Conservation (phyloP, 2,888 invertebrate genomes). For the Campoplex nolae region DNA sequence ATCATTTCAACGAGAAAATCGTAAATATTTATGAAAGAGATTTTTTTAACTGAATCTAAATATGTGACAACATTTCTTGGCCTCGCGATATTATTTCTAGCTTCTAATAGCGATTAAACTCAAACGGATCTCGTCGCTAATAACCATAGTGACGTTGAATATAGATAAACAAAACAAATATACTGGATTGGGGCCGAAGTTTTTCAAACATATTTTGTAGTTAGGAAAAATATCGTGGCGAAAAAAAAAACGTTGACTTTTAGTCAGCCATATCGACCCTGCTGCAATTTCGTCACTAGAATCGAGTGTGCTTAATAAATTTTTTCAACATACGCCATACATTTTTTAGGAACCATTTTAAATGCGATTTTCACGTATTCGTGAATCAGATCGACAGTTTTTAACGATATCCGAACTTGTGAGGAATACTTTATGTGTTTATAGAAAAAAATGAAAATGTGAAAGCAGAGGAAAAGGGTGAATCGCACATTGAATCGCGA, state of each 20-base stretch:
- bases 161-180: neutral
- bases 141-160: neutral
- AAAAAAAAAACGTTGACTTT: neutral
- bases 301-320: neutral
- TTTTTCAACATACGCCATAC: neutral
- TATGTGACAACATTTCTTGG: neutral
- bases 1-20: neutral
- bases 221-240: neutral
- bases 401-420: slow-evolving; percentile 3
- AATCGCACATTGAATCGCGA: neutral
- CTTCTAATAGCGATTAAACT: neutral
- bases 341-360: slow-evolving; percentile 18
- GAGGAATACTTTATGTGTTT: neutral
- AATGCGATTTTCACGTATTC: neutral
- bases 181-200: neutral
- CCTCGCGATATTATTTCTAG: neutral
- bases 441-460: neutral
- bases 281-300: neutral
- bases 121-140: neutral
- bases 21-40: neutral
- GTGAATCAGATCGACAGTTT: neutral
- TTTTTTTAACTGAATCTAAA: neutral
- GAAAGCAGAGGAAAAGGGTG: neutral
- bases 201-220: neutral
- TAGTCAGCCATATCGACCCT: neutral